Evolutionary conservation across 2,797 vertebrate genomes (phyloP).

Genomic region (Pipistrellus nathusii): DNA sequence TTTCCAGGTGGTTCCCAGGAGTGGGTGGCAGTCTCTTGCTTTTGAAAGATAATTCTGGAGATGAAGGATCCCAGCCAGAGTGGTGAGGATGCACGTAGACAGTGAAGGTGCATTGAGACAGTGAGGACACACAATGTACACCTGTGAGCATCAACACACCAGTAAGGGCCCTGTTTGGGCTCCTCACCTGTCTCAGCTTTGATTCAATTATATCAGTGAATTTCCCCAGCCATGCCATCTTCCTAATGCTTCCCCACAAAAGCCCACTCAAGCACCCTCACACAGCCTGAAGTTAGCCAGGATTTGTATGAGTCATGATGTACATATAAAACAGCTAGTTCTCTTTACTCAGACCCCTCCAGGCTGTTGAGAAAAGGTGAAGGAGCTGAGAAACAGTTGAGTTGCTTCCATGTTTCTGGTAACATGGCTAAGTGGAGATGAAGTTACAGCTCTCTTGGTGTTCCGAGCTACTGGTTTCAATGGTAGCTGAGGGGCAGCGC

Average conservation of each 20-base stretch:
- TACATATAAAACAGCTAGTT: background rate
- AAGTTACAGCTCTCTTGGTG: background rate
- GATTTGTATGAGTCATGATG: background rate
- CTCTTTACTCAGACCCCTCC: slow-evolving; percentile 5
- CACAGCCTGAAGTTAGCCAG: background rate
- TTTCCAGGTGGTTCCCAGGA: slow-evolving; percentile 43
- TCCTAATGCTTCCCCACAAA: background rate
- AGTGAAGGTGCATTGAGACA: background rate
- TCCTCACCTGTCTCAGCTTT: background rate
- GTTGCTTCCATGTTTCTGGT: background rate
- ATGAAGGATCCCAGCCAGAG: background rate
- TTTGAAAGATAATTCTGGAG: slow-evolving; percentile 1
- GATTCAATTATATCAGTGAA: background rate
- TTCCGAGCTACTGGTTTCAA: background rate
- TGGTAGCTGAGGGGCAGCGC: background rate
- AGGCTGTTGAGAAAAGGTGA: background rate
- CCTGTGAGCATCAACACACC: background rate
- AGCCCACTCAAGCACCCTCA: background rate
- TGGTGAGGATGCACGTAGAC: background rate
- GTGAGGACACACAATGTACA: background rate
- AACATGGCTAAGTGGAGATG: background rate
- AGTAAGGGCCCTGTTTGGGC: background rate
- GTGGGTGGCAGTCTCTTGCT: background rate
- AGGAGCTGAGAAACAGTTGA: background rate
- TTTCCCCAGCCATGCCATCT: background rate